Percentiles rank a stretch among this genome's conserved stretches.
phyloP scores from a whole-genome alignment of 2,797 vertebrate genomes.

The Alectoris magna region DNA sequence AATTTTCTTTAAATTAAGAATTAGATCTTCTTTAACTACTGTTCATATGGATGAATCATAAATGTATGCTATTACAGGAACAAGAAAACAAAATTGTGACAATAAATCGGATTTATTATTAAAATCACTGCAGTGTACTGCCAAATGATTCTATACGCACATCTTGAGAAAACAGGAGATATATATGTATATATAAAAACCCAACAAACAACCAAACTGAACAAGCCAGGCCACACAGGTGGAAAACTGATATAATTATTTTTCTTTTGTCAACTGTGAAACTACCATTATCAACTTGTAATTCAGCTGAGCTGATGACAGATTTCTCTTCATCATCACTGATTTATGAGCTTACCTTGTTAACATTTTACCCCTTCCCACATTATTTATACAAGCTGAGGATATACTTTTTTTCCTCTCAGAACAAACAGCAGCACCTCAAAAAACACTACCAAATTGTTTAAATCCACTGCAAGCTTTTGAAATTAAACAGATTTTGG shows the following conservation, averaged over 20 bases:
- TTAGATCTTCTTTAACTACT: background rate
- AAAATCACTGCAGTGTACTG: fast-evolving
- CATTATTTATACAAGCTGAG: background rate
- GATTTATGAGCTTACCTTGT: slow-evolving; percentile 46
- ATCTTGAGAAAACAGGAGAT: background rate
- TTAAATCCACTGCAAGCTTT: background rate
- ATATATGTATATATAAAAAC: no score
- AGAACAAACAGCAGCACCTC: background rate
- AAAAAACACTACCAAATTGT: background rate
- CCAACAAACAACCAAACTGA: background rate
- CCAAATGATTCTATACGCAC: background rate
- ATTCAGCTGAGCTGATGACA: slow-evolving; percentile 19
- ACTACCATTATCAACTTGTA: background rate
- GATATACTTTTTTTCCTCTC: background rate
- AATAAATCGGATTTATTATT: background rate
- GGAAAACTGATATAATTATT: slow-evolving; percentile 19
- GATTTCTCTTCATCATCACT: slow-evolving; percentile 10
- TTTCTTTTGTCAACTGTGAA: slow-evolving; percentile 20
- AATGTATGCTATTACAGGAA: background rate
- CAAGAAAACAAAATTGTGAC: background rate
- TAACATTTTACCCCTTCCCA: slow-evolving; percentile 12
- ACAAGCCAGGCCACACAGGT: background rate
- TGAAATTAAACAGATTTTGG: slow-evolving; percentile 1
- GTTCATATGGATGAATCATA: background rate
- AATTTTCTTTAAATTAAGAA: background rate